Percentiles rank a stretch among this genome's conserved stretches.
phyloP scores from a whole-genome alignment of 2,888 invertebrate species.

The Esperia sulphurella region DNA sequence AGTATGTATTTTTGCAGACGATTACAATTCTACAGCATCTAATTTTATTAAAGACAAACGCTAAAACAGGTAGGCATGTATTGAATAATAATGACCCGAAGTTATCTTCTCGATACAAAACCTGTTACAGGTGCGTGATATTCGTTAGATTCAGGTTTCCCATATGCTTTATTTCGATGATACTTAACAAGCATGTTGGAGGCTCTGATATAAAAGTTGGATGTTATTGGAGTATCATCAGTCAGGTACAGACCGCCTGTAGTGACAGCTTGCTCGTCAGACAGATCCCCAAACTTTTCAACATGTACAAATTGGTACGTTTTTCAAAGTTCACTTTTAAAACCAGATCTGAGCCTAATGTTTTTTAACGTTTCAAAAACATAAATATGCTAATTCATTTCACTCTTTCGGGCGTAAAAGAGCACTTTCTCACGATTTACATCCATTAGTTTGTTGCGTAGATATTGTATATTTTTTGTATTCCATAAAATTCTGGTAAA shows the following conservation, averaged over 20 bases:
- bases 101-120: neutral
- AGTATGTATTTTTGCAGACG: neutral
- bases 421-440: neutral
- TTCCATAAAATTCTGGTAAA: constrained; percentile 1
- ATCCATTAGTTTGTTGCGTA: neutral
- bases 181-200: neutral
- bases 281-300: constrained; percentile 25
- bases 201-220: constrained; percentile 18
- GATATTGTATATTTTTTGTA: neutral
- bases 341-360: neutral
- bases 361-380: neutral
- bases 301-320: constrained; percentile 68
- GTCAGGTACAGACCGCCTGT: constrained; percentile 41
- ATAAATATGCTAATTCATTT: neutral
- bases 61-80: neutral
- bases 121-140: constrained; percentile 1
- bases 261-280: constrained; percentile 33
- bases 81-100: neutral
- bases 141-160: constrained; percentile 7
- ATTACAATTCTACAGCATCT: neutral
- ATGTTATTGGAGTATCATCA: constrained; percentile 38
- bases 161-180: neutral
- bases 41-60: neutral
- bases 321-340: neutral
- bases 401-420: neutral